Percentiles rank a stretch among this genome's conserved stretches.
Evolutionary conservation across 2,888 invertebrate species (phyloP).

Genomic region (Lomographa bimaculata): DNA sequence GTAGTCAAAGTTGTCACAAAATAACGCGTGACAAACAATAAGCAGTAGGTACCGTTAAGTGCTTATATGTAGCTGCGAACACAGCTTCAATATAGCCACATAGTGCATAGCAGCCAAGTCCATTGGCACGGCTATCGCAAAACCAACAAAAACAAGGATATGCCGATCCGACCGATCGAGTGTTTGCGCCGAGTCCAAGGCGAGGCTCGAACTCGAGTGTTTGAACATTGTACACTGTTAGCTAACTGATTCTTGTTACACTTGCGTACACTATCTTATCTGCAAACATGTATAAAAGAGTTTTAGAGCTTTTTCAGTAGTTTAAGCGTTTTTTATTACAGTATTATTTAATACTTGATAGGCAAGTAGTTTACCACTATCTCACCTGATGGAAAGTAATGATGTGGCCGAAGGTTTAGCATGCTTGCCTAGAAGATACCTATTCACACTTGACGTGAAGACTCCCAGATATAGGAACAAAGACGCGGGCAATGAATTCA

Average conservation of each 20-base stretch:
- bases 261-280: slow-evolving; percentile 3
- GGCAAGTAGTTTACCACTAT: too few species aligned
- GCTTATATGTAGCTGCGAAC: background rate
- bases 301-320: too few species aligned
- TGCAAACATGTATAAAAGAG: too few species aligned
- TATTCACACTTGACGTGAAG: too few species aligned
- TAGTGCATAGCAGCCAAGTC: slow-evolving; percentile 12
- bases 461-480: too few species aligned
- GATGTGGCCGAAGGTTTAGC: too few species aligned
- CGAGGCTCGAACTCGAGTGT: slow-evolving; percentile 15
- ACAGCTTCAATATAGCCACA: background rate
- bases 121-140: slow-evolving; percentile 27
- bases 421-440: too few species aligned
- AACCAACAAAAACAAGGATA: slow-evolving; percentile 31
- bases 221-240: slow-evolving; percentile 12
- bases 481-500: too few species aligned
- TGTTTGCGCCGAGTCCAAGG: slow-evolving; percentile 5
- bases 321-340: too few species aligned
- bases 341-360: too few species aligned
- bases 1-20: background rate
- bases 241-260: slow-evolving; percentile 6
- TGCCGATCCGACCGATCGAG: slow-evolving; percentile 10
- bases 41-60: slow-evolving; percentile 7
- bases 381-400: too few species aligned
- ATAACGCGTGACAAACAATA: slow-evolving; percentile 4